Base-by-base conservation (phyloP, 2,797 vertebrate genomes). In the Rhinoraja longicauda region DNA sequence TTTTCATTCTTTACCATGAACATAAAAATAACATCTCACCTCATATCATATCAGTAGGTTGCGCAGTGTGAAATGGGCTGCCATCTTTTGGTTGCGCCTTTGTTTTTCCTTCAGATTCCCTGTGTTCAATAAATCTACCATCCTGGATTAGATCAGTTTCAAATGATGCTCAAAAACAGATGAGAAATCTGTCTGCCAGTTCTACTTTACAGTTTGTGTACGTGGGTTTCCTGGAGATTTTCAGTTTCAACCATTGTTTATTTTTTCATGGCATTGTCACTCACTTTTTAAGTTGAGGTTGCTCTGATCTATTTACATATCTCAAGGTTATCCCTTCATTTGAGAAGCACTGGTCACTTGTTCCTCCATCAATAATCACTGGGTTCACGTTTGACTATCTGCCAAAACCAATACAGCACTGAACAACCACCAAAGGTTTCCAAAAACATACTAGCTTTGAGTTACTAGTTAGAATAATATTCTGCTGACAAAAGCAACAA, bases 11-110 rank as follows among this genome's bases (percentile, higher is more conserved):
- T 93, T 93, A 39, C 62, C 81, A 90, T 93, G 81, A 76, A 88
- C 53, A 24, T 26, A 76, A 94, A 67, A 90, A 90, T 70, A 10
- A 4, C 29, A 29, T 82, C 59, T 93, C 94, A 97, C 97, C 97
- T 95, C n/a, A n/a, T 94, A 95, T 93, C 91, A 95, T 95, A 94
- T 94, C 93, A 97, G 95, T 93, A 94, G 94, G 15, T 93, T 79
- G 93, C 93, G 93, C 93, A 95, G 93, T 84, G 75, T 90, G 86
- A 90, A 93, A 1, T 78, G 93, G 93, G 94, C 95, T 70, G 95
- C 93, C 67, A 93, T 94, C 91, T 95, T 95, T 24, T 94, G 95
- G 0, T 91, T 82, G 0, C 93, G 93, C 77, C 93, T 91, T 75
- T 93, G 94, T n/a, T 93, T 95, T 93, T 95, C 95, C 59, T 94